Base-by-base conservation (phyloP, 2,113 vertebrate genomes). In the Protomyctophum bolini region DNA sequence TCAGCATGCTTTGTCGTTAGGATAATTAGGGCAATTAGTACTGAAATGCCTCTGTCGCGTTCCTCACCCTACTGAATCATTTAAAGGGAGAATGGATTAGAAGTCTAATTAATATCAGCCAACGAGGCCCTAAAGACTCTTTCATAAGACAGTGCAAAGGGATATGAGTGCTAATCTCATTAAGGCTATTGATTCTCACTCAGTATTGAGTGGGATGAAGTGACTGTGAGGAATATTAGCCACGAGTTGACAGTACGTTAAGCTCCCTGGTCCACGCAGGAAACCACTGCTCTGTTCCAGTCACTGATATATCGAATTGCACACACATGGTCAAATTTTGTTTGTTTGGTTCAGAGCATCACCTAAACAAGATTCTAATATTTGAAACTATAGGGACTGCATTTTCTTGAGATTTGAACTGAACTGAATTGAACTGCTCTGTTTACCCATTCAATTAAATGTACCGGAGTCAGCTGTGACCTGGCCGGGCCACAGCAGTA, bases 11-110 rank as follows among this genome's bases (percentile, higher is more conserved):
- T 81, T 73, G 82, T 86, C 59, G 48, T 89, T 73, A 66, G 72
- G 79, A 86, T 90, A 88, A 90, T 91, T 76, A 78, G 70, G 61
- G 65, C 75, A 87, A 86, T 89, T 90, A 90, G 78, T 5, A 59
- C 4, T 73, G 54, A 28, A 82, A 83, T 66, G 70, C 86, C 76
- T 76, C 66, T 33, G 8, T 70, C 15, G 58, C 10, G 7, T 72
- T 77, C 48, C 59, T 75, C 73, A 69, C 68, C 76, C 74, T 48
- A 56, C 63, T 8, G 71, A 64, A 70, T 78, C 70, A 73, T 72
- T 66, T 81, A 79, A 83, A 84, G 66, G 72, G 68, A 80, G 84
- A 88, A 88, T 90, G 81, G 81, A 89, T 91, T 87, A 83, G 75
- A 84, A 72, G 79, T 80, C 66, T 83, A 90, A 90, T 90, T 89